Conservation (phyloP, 2,888 invertebrate genomes). For the Cephonodes hylas region DNA sequence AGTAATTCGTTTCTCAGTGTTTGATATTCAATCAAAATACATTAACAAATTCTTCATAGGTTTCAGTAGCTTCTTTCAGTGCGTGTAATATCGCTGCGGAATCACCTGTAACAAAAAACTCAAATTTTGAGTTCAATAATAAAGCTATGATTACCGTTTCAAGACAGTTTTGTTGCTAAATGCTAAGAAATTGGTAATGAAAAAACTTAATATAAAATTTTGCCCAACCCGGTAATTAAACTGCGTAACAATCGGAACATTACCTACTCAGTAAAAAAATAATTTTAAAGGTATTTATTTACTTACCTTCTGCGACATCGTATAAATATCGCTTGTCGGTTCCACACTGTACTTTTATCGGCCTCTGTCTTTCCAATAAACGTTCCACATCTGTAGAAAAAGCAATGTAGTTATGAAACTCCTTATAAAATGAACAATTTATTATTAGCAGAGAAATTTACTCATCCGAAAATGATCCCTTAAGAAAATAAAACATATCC, state of each 20-base stretch:
- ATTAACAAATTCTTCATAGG: conserved; percentile 39
- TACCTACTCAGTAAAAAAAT: background rate
- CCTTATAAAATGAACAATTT: background rate
- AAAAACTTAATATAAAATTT: too few relatives aligned
- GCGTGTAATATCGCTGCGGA: conserved; percentile 31
- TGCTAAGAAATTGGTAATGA: too few relatives aligned
- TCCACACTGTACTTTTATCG: conserved; percentile 70
- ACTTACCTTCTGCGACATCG: conserved; percentile 57
- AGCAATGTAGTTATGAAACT: background rate
- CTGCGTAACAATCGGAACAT: background rate
- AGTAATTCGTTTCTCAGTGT: background rate
- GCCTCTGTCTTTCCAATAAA: conserved; percentile 59
- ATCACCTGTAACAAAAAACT: conserved; percentile 47
- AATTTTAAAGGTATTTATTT: background rate
- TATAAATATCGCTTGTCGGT: conserved; percentile 60
- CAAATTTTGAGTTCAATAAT: too few relatives aligned
- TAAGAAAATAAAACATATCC: too few relatives aligned
- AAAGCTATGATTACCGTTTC: too few relatives aligned
- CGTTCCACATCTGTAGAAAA: conserved; percentile 62
- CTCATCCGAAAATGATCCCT: too few relatives aligned
- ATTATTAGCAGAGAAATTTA: too few relatives aligned
- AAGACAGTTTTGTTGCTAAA: too few relatives aligned
- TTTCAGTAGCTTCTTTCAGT: conserved; percentile 37
- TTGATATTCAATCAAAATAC: conserved; percentile 27
- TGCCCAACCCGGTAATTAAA: background rate